A percentile compares a stretch with the other conserved stretches of the same genome.
These are phyloP conservation scores for Chionoecetes opilio DNA, from an alignment of 1,140 invertebrate species.

Conservation along the genomic window DNA sequence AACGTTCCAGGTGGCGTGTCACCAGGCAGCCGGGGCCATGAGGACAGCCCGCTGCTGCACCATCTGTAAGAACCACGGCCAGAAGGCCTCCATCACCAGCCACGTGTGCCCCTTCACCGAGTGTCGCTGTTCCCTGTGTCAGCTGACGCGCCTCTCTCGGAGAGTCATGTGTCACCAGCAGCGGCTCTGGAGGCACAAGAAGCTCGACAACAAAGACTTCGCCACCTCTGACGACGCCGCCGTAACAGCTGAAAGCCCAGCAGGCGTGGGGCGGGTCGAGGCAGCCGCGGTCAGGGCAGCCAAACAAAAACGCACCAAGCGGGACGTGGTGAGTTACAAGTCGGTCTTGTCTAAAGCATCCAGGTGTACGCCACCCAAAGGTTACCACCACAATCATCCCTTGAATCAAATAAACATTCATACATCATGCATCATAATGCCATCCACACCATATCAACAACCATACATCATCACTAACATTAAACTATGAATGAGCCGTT, in stretches of 20 bases:
- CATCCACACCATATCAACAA: too few relatives aligned
- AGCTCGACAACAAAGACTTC: constrained; percentile 30
- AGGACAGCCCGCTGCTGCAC: constrained; percentile 44
- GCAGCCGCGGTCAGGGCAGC: neutral
- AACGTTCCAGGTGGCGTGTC: neutral
- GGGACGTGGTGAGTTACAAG: neutral
- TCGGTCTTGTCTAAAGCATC: neutral
- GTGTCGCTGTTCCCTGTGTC: constrained; percentile 53
- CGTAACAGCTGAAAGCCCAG: neutral
- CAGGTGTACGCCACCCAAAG: neutral
- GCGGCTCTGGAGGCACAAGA: constrained; percentile 53
- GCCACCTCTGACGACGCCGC: neutral
- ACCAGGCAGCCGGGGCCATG: neutral
- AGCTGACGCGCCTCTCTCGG: constrained; percentile 39
- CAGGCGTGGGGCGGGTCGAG: neutral
- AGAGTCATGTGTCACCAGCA: constrained; percentile 65
- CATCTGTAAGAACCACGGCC: constrained; percentile 66
- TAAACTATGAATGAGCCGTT: too few relatives aligned
- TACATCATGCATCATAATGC: too few relatives aligned
- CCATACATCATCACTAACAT: too few relatives aligned
- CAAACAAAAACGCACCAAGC: neutral
- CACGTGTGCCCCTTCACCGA: constrained; percentile 46
- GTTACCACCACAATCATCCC: too few relatives aligned
- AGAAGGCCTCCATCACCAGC: neutral
- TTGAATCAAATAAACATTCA: too few relatives aligned